Conservation (phyloP, 2,888 invertebrate genomes). For the Matsumyia berberina region DNA sequence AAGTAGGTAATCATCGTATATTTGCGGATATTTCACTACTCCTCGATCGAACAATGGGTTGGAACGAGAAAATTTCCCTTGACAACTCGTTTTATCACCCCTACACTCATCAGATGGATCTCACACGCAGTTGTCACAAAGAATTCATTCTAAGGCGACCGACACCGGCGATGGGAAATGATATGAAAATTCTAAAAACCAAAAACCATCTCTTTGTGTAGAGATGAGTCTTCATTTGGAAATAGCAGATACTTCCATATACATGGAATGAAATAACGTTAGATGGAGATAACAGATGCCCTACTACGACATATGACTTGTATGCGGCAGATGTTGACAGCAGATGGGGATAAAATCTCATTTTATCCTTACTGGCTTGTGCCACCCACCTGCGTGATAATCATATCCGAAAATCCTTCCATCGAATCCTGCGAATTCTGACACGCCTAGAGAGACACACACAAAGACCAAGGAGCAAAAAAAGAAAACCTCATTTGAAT, state of each 20-base stretch:
- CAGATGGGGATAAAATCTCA: constrained; percentile 28
- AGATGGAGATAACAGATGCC: constrained; percentile 7
- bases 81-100: background rate
- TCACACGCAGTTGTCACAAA: constrained; percentile 7
- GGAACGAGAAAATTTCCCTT: background rate
- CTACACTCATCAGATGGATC: background rate
- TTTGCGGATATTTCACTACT: constrained; percentile 3
- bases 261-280: background rate
- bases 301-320: constrained; percentile 2
- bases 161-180: background rate
- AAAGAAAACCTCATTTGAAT: constrained; percentile 39
- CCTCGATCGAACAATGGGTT: background rate
- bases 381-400: constrained; percentile 18
- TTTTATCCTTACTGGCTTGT: constrained; percentile 19
- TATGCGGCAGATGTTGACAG: constrained; percentile 27
- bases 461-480: background rate
- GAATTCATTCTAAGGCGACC: constrained; percentile 9
- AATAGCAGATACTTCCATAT: background rate
- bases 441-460: background rate
- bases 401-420: constrained; percentile 29
- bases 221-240: background rate
- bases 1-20: constrained; percentile 10
- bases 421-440: background rate
- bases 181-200: constrained; percentile 14
- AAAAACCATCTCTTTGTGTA: background rate